Conservation (phyloP, 2,888 invertebrate species). For the Stenichneumon culpator region DNA sequence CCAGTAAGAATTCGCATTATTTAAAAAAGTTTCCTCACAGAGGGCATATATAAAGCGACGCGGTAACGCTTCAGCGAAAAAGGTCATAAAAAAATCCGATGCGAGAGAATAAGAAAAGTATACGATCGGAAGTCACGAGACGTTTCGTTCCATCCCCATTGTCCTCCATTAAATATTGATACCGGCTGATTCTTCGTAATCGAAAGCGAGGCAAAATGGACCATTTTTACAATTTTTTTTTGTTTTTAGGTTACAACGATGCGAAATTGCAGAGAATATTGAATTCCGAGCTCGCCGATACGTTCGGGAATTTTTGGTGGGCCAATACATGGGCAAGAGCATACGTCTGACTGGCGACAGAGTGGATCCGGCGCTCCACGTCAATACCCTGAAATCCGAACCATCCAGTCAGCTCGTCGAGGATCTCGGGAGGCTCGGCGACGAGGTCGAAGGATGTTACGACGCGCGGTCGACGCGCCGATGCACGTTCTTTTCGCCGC, state of each 20-base stretch:
- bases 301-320: conserved; percentile 90
- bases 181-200: background rate
- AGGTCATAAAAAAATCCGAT: background rate
- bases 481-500: conserved; percentile 91
- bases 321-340: conserved; percentile 91
- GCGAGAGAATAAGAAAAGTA: background rate
- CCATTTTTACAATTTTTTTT: background rate
- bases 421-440: conserved; percentile 86
- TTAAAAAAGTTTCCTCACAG: background rate
- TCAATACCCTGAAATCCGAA: conserved; percentile 84
- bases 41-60: background rate
- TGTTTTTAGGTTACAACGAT: conserved; percentile 85
- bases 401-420: conserved; percentile 87
- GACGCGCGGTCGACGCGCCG: conserved; percentile 91
- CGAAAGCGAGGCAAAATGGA: too few species aligned
- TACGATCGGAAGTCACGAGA: background rate
- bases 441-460: conserved; percentile 89
- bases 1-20: background rate
- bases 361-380: conserved; percentile 87
- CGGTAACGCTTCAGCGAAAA: background rate
- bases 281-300: conserved; percentile 91
- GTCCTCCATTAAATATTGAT: background rate
- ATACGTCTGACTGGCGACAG: conserved; percentile 93
- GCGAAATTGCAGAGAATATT: background rate
- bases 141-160: background rate